Conservation (phyloP, 2,888 invertebrate species). For the Muscina levida region DNA sequence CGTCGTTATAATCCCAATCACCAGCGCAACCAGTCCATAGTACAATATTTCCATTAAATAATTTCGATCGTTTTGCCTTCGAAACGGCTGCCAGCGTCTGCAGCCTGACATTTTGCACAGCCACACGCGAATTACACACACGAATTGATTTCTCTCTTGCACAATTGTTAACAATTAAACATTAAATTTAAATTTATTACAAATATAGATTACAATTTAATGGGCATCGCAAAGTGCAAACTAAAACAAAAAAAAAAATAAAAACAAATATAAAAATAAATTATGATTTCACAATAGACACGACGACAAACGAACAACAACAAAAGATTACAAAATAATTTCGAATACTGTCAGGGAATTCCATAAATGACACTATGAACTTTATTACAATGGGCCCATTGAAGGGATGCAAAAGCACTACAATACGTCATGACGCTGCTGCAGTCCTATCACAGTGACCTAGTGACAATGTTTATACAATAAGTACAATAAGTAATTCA, state of each 20-base stretch:
- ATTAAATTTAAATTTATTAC: constrained; percentile 59
- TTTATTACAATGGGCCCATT: constrained; percentile 44
- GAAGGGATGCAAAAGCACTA: no score
- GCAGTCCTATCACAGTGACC: constrained; percentile 52
- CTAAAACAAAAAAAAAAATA: constrained; percentile 19
- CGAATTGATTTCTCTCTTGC: constrained; percentile 16
- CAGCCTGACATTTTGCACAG: constrained; percentile 47
- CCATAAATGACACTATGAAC: constrained; percentile 49
- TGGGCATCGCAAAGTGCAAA: constrained; percentile 46
- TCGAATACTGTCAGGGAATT: constrained; percentile 46
- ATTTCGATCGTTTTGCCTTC: constrained; percentile 30
- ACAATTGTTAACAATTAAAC: constrained; percentile 54
- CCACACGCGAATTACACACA: constrained; percentile 19
- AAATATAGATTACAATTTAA: constrained; percentile 54
- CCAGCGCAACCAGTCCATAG: constrained; percentile 28
- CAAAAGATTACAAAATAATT: constrained; percentile 48
- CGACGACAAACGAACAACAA: neutral
- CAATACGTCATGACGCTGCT: constrained; percentile 37
- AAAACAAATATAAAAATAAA: no score
- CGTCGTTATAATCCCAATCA: constrained; percentile 39
- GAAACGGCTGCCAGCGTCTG: constrained; percentile 50
- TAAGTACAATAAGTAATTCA: constrained; percentile 9
- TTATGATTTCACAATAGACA: constrained; percentile 4
- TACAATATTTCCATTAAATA: constrained; percentile 41
- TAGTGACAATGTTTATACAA: constrained; percentile 29